Percentiles rank a stretch among this genome's conserved stretches.
phyloP scores from a whole-genome alignment of 2,113 vertebrate species.

The Alces alces region DNA sequence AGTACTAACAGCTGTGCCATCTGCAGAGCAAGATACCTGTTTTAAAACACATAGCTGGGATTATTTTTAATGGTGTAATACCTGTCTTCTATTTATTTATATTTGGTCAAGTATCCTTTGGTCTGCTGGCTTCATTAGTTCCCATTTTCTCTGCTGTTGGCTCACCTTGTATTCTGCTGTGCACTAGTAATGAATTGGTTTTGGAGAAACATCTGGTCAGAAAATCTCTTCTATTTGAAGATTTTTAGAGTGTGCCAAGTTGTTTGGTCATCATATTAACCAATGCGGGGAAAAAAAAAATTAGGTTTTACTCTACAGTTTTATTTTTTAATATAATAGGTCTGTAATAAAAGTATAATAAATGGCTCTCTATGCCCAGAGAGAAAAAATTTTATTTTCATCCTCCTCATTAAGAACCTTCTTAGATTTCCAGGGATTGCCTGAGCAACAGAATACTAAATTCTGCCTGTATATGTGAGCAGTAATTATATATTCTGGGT shows the following conservation, averaged over 20 bases:
- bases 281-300: not conserved
- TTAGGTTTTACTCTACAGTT: constrained; percentile 34
- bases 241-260: constrained; percentile 55
- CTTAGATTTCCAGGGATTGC: constrained; percentile 63
- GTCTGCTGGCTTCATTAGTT: constrained; percentile 64
- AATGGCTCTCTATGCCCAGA: constrained; percentile 12
- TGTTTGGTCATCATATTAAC: constrained; percentile 71
- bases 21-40: constrained; percentile 66
- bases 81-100: constrained; percentile 66
- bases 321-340: constrained; percentile 36
- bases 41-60: constrained; percentile 53
- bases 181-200: constrained; percentile 66
- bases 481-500: constrained; percentile 81
- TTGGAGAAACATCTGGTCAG: constrained; percentile 69
- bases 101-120: constrained; percentile 47
- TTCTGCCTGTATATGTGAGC: constrained; percentile 75
- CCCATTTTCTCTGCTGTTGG: constrained; percentile 62
- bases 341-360: constrained; percentile 49
- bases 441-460: constrained; percentile 59
- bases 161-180: constrained; percentile 59
- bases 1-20: constrained; percentile 68
- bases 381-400: constrained; percentile 62
- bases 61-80: constrained; percentile 66
- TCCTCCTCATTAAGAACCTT: constrained; percentile 57
- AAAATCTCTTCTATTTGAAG: constrained; percentile 66